Percentiles rank a stretch among this genome's conserved stretches.
Conservation (phyloP, 2,113 vertebrate genomes). For the Machaerirhynchus nigripectus region DNA sequence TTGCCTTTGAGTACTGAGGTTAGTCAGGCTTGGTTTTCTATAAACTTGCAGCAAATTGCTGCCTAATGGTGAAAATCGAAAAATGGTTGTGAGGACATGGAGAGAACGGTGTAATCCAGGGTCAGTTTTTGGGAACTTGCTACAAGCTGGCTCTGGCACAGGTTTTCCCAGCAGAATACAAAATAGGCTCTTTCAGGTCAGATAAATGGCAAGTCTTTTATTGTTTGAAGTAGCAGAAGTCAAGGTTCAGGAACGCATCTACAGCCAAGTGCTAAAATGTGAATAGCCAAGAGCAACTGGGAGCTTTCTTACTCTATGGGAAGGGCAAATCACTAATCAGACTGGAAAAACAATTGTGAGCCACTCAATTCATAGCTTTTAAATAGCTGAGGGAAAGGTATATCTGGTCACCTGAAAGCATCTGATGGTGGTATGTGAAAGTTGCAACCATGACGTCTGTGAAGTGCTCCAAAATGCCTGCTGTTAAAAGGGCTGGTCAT, state of each 20-base stretch:
- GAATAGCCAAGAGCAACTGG: background rate
- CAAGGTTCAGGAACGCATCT: background rate
- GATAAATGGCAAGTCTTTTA: background rate
- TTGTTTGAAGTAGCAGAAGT: background rate
- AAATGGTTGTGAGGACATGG: background rate
- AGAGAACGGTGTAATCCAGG: background rate
- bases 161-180: background rate
- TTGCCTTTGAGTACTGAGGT: background rate
- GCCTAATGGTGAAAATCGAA: background rate
- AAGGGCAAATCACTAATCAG: background rate
- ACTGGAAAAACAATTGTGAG: background rate
- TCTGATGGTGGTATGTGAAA: background rate
- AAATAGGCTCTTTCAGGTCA: background rate
- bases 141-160: background rate
- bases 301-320: background rate
- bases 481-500: background rate
- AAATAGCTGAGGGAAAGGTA: background rate
- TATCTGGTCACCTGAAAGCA: background rate
- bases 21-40: background rate
- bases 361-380: background rate
- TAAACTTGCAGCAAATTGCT: background rate
- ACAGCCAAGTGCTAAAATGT: background rate
- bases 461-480: background rate
- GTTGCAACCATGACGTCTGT: background rate
- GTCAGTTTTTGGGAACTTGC: background rate